Base-by-base conservation (phyloP, 2,888 invertebrate genomes). In the Leptopilina syphax region DNA sequence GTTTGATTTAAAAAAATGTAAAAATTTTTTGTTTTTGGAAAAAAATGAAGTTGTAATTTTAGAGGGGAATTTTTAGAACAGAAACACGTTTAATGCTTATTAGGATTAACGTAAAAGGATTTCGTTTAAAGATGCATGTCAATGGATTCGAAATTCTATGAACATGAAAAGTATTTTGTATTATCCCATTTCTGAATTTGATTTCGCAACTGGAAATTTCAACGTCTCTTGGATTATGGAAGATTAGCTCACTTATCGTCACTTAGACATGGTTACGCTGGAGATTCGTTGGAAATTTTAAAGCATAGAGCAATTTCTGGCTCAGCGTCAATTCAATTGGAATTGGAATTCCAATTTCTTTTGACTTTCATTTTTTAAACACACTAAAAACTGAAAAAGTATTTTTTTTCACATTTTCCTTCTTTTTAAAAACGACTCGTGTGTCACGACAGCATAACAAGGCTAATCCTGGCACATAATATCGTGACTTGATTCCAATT, bases 401-500 rank as follows among this genome's bases (percentile, higher is more conserved):
- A 13, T 12, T 18, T 60, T 63, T 63, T 9, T 63, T 4, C 60
- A 60, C 9, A 34, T 50, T 50, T 50, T 50, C 12, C 50, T 50
- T 50, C 3, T 50, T 50, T 50, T 50, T 8, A 50, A 50, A 50
- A 50, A 10, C 3, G 18, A 18, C 5, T 60, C 60, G 81, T 76
- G 78, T 78, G 78, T 68, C 78, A 79, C 76, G 68, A 77, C 80
- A 79, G 78, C 66, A 77, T 80, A 79, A 63, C 79, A 68, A 77
- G 83, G 81, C 77, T 80, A 83, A 80, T 83, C 82, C 80, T 63
- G 63, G 63, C 79, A 65, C 81, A 80, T 82, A 79, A 66, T 84
- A 82, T 82, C 82, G 80, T 81, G 80, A 82, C 83, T 83, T 83
- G 81, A 84, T 83, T 84, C 83, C 80, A 80, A 81, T 76, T 77